Conservation (phyloP, 1,140 invertebrate species). For the Philopotamus ludificatus region DNA sequence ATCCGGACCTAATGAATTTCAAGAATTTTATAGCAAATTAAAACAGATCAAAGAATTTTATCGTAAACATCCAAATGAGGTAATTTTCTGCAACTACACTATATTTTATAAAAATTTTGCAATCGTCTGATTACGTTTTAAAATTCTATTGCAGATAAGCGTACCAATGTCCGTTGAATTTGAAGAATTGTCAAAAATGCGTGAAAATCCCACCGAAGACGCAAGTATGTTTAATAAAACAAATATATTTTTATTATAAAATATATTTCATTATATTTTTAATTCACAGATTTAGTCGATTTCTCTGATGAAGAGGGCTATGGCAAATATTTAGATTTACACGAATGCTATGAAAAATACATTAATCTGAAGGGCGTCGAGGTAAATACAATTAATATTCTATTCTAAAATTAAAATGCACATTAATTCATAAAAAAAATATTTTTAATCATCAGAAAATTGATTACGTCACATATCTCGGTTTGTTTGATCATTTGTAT, state of each 20-base stretch:
- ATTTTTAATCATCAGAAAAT: constrained; percentile 69
- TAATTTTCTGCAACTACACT: constrained; percentile 45
- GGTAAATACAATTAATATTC: constrained; percentile 51
- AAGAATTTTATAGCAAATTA: constrained; percentile 92
- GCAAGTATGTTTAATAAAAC: constrained; percentile 49
- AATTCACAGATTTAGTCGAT: constrained; percentile 74
- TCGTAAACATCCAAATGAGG: constrained; percentile 93
- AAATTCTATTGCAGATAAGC: constrained; percentile 61
- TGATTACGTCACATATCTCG: constrained; percentile 95
- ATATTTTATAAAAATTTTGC: not conserved
- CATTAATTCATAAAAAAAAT: not conserved
- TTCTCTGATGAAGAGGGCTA: constrained; percentile 99
- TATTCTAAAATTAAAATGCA: not conserved
- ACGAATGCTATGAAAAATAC: constrained; percentile 94
- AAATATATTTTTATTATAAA: not conserved
- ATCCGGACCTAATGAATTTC: constrained; percentile 97
- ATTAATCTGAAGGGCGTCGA: constrained; percentile 97
- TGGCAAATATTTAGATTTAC: constrained; percentile 98
- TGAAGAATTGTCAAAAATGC: constrained; percentile 87
- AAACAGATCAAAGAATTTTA: constrained; percentile 97
- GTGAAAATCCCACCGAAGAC: constrained; percentile 86
- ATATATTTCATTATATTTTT: constrained; percentile 13
- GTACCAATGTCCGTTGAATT: constrained; percentile 97
- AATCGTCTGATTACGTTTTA: constrained; percentile 19
- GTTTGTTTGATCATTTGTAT: constrained; percentile 93